A percentile compares a stretch with the other conserved stretches of the same genome.
Evolutionary conservation across 2,797 vertebrate species (phyloP).

Genomic region (Gambusia yucatana): DNA sequence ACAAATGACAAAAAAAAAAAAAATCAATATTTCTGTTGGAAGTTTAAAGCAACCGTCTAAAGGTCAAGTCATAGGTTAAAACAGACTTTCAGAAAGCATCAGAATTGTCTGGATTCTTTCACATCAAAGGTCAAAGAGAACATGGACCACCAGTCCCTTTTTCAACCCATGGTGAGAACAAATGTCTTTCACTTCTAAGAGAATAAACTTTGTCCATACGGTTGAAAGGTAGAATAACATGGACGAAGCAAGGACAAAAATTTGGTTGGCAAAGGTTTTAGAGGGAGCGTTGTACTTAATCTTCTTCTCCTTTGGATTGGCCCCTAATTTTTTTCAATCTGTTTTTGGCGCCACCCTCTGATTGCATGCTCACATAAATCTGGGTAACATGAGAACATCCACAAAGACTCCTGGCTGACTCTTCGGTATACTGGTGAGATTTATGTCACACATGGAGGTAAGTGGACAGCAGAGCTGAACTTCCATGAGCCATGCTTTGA

Average conservation of each 20-base stretch:
- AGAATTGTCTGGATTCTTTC: no score
- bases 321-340: not conserved
- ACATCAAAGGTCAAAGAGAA: not conserved
- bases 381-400: not conserved
- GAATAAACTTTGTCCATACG: not conserved
- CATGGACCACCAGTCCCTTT: not conserved
- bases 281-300: not conserved
- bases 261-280: not conserved
- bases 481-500: not conserved
- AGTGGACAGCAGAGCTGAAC: not conserved
- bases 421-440: not conserved
- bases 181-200: not conserved
- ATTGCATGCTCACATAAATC: not conserved
- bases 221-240: not conserved
- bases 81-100: no score
- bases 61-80: not conserved
- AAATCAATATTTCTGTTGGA: not conserved
- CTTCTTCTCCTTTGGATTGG: not conserved
- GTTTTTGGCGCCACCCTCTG: not conserved
- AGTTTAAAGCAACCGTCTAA: not conserved
- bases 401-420: not conserved
- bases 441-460: not conserved
- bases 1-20: not conserved
- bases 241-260: not conserved
- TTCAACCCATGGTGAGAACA: not conserved